A percentile compares a stretch with the other conserved stretches of the same genome.
phyloP scores from a whole-genome alignment of 2,888 invertebrate species.

The Coleophora flavipennella region DNA sequence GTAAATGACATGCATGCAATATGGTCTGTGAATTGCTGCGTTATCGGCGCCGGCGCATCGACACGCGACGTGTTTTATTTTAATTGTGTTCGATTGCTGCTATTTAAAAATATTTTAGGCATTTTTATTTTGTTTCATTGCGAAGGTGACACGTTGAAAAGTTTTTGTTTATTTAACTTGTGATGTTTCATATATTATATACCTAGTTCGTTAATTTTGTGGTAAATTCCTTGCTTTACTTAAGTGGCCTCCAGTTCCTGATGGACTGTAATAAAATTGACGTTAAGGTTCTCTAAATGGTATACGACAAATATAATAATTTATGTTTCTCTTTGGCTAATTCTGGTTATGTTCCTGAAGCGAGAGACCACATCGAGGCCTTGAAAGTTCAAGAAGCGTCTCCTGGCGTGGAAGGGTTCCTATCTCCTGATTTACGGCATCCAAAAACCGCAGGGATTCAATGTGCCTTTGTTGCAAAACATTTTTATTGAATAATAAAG shows the following conservation, averaged over 20 bases:
- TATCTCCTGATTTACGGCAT: constrained; percentile 66
- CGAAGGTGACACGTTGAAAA: no score
- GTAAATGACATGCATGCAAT: constrained; percentile 65
- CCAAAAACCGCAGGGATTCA: constrained; percentile 65
- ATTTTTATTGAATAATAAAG: constrained; percentile 71
- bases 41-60: constrained; percentile 46
- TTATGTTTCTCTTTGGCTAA: no score
- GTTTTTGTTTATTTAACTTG: no score
- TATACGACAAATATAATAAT: no score
- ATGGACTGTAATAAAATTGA: no score
- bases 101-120: constrained; percentile 38
- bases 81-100: constrained; percentile 35
- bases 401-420: constrained; percentile 40
- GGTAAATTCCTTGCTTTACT: no score
- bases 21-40: constrained; percentile 59
- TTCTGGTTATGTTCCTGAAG: background rate
- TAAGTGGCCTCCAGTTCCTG: no score
- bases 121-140: no score
- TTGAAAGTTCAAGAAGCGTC: constrained; percentile 66
- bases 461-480: constrained; percentile 64
- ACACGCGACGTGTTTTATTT: constrained; percentile 54
- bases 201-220: no score
- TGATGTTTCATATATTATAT: no score
- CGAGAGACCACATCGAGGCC: constrained; percentile 52
- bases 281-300: no score